phyloP scores from a whole-genome alignment of 1,140 invertebrate species.

The Papilio machaon region DNA sequence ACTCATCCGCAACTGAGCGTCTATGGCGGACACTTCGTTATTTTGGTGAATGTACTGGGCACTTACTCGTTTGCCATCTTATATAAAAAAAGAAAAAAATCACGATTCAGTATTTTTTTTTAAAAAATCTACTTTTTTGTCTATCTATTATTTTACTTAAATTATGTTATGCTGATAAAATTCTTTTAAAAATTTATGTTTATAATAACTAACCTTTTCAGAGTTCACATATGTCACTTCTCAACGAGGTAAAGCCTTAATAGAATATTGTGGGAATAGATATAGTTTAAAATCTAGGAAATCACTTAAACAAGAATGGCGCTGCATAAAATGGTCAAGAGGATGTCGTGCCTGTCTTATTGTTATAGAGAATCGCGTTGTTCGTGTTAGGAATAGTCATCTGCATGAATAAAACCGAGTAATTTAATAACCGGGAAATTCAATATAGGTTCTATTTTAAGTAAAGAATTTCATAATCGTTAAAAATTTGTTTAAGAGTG shows the following conservation, averaged over 20 bases:
- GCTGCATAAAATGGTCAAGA: constrained; percentile 41
- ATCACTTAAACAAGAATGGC: constrained; percentile 23
- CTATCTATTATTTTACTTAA: constrained; percentile 23
- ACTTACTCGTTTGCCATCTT: too few species aligned
- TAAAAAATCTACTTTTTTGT: neutral
- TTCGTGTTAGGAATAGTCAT: constrained; percentile 45
- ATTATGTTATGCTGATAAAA: neutral
- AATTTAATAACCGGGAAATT: too few species aligned
- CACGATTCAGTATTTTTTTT: too few species aligned
- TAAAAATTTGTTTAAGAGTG: too few species aligned
- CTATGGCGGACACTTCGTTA: too few species aligned
- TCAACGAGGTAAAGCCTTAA: constrained; percentile 43
- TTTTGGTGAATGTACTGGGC: too few species aligned
- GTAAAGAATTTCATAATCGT: too few species aligned
- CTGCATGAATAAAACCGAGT: constrained; percentile 39
- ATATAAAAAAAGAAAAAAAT: too few species aligned
- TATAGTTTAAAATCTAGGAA: constrained; percentile 35
- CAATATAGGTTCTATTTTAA: too few species aligned
- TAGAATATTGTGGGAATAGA: constrained; percentile 38
- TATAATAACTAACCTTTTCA: constrained; percentile 26
- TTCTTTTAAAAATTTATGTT: neutral
- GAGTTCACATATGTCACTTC: constrained; percentile 34
- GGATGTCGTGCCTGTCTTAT: constrained; percentile 48
- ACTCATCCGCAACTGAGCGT: too few species aligned
- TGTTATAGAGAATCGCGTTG: constrained; percentile 41